Base-by-base conservation (phyloP, 2,113 vertebrate genomes). In the Cephalopholis sonnerati region DNA sequence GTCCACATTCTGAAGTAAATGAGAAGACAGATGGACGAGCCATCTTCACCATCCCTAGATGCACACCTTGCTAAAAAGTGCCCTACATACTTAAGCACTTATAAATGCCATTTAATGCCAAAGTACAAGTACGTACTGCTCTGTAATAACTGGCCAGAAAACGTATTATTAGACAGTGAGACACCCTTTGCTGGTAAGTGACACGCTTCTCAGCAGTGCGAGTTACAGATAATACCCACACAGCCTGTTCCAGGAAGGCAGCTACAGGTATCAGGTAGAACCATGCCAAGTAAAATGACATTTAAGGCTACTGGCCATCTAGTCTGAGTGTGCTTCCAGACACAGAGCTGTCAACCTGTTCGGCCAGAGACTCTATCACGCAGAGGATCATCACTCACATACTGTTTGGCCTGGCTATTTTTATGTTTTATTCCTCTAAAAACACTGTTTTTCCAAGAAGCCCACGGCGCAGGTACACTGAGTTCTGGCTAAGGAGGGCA, bases 381-480 rank as follows among this genome's bases (percentile, higher is more conserved):
- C 22, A 24, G 54, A 72, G 51, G 65, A 74, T 79, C 74, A 74
- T 82, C 80, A 22, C 65, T 88, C 79, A 67, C 48, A 46, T 18
- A 32, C 46, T 66, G 77, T 75, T 41, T 4, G 22, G 50, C 17
- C 41, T 0, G 22, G 72, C 78, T 93, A 82, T 85, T 88, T 88
- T 82, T 74, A 76, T 4, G 46, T 63, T 79, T 77, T 36, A 72
- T 83, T 90, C 85, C 82, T 89, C 80, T 39, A 66, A 51, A 84
- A 80, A 18, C 77, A 22, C 46, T 12, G 41, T 58, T 77, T 81
- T 93, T 87, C 84, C 76, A 61, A 87, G 88, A 92, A 91, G 70
- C 79, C 25, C 9, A 10, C 16, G 20, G 77, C 68, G 2, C 79
- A 91, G 87, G 88, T 91, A 92, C 87, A 91, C 50, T 0, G 22